A percentile compares a stretch with the other conserved stretches of the same genome.
These are phyloP conservation scores for Penelope pileata DNA, from an alignment of 2,113 vertebrate genomes.

Conservation along the genomic window DNA sequence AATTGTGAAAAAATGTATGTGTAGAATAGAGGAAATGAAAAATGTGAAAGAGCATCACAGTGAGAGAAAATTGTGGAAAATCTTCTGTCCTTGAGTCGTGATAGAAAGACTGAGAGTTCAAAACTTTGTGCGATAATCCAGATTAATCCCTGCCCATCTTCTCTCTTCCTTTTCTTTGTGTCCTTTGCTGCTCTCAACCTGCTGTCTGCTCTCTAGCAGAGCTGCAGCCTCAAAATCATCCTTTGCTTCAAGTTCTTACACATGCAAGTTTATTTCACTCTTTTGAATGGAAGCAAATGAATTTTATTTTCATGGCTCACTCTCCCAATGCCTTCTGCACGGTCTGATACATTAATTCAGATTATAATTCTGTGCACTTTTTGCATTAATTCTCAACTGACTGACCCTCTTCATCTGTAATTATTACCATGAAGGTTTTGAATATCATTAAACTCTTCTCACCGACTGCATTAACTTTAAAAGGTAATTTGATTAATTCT, in stretches of 20 bases:
- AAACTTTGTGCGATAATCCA: slow-evolving; percentile 32
- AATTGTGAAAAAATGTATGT: neutral
- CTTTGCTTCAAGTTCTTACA: slow-evolving; percentile 50
- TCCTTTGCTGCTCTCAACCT: neutral
- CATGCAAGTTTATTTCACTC: slow-evolving; percentile 32
- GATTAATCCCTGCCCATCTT: neutral
- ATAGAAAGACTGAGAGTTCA: neutral
- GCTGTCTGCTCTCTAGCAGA: neutral
- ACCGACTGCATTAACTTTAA: slow-evolving; percentile 75
- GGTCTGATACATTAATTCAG: slow-evolving; percentile 69
- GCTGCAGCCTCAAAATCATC: slow-evolving; percentile 5
- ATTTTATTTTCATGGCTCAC: slow-evolving; percentile 67
- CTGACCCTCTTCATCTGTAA: slow-evolving; percentile 81
- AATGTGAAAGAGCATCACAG: neutral
- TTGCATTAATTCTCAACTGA: slow-evolving; percentile 79
- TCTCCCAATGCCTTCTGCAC: slow-evolving; percentile 45
- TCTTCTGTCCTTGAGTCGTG: neutral
- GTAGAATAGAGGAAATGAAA: slow-evolving; percentile 7
- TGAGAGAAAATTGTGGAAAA: slow-evolving; percentile 15
- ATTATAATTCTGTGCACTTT: slow-evolving; percentile 77
- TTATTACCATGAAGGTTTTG: slow-evolving; percentile 79
- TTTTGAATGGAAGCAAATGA: slow-evolving; percentile 58
- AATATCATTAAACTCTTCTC: slow-evolving; percentile 81
- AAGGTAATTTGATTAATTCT: slow-evolving; percentile 82
- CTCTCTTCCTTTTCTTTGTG: neutral